Conservation (phyloP, 2,797 vertebrate genomes). For the Cynopterus sphinx region DNA sequence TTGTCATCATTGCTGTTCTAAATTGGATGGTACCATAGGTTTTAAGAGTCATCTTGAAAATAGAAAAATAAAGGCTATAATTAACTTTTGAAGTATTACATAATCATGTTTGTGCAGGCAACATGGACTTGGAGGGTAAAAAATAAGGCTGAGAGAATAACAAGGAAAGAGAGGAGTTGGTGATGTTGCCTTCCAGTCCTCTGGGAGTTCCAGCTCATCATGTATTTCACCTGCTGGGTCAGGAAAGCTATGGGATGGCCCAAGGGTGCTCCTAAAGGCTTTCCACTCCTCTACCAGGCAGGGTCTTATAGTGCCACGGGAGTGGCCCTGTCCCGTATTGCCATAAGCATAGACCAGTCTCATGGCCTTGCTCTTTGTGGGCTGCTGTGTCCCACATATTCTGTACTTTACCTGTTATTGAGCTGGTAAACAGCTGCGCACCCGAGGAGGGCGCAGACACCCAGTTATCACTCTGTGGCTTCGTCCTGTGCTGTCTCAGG, state of each 20-base stretch:
- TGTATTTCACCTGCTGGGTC: too few species aligned
- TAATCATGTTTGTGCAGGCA: not conserved
- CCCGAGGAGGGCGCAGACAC: not conserved
- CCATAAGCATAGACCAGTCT: not conserved
- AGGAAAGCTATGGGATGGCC: not conserved
- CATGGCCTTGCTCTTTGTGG: not conserved
- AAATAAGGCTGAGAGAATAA: not conserved
- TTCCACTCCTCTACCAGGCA: not conserved
- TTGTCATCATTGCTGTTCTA: not conserved
- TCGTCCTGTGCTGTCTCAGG: not conserved
- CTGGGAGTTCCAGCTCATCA: not conserved
- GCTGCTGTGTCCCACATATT: not conserved
- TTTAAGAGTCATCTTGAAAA: slow-evolving; percentile 7
- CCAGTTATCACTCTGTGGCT: not conserved
- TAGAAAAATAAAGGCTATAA: not conserved
- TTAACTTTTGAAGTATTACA: not conserved
- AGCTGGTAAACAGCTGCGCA: not conserved
- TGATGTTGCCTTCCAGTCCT: too few species aligned
- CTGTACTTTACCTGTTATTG: not conserved
- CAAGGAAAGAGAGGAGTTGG: not conserved
- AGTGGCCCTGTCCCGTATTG: too few species aligned
- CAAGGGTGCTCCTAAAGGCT: too few species aligned
- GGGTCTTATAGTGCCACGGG: accelerated
- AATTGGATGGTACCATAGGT: not conserved
- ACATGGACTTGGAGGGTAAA: not conserved